Evolutionary conservation across 2,113 vertebrate genomes (phyloP).

Genomic region (Glaucidium brasilianum): DNA sequence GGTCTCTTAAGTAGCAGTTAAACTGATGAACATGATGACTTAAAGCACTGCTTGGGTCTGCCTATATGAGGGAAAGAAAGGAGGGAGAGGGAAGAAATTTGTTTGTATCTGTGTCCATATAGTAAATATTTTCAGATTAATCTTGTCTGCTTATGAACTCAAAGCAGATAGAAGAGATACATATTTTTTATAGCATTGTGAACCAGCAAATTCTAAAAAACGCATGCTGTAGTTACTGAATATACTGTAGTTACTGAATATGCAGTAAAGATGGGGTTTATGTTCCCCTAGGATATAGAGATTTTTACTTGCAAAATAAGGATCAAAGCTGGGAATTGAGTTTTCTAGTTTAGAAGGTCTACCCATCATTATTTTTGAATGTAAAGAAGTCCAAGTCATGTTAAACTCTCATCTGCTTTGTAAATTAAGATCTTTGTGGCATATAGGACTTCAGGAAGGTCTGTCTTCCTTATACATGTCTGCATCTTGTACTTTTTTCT

Average conservation of each 20-base stretch:
- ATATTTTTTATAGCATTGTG: neutral
- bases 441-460: neutral
- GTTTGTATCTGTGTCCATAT: neutral
- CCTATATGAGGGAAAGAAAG: neutral
- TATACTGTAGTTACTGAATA: neutral
- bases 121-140: neutral
- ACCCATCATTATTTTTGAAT: neutral
- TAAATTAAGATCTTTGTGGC: neutral
- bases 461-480: neutral
- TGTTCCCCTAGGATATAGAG: neutral
- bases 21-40: neutral
- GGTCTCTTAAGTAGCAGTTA: neutral
- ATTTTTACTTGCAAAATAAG: neutral
- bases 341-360: neutral
- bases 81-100: neutral
- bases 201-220: neutral
- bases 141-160: neutral
- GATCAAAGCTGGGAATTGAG: neutral
- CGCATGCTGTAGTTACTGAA: neutral
- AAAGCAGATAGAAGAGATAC: neutral
- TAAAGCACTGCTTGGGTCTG: neutral
- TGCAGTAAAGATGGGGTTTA: neutral
- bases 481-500: neutral
- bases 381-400: neutral
- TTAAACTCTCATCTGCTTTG: neutral